These are phyloP conservation scores for Anolis sagrei DNA, from an alignment of 2,113 vertebrate genomes.

Conservation along the genomic window DNA sequence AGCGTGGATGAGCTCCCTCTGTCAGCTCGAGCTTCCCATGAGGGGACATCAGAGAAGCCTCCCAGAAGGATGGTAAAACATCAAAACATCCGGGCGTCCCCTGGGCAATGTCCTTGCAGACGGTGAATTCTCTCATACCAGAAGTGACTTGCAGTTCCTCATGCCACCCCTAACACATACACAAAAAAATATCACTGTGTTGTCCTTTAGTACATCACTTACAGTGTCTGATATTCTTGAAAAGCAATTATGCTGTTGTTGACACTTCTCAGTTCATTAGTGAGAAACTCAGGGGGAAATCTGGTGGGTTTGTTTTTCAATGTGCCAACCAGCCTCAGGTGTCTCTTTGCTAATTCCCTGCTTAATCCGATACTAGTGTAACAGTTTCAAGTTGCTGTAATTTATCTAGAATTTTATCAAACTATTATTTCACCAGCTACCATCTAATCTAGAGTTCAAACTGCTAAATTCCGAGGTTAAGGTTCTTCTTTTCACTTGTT, in stretches of 20 bases:
- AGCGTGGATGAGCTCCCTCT: too few relatives aligned
- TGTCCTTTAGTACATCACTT: neutral
- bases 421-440: neutral
- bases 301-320: neutral
- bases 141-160: too few relatives aligned
- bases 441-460: neutral
- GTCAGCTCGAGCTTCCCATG: too few relatives aligned
- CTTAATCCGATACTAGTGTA: neutral
- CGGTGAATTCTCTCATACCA: too few relatives aligned
- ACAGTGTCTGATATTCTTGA: neutral
- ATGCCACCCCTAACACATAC: too few relatives aligned
- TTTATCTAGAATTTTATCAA: neutral
- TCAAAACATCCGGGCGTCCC: too few relatives aligned
- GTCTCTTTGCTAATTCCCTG: neutral
- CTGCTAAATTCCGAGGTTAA: neutral
- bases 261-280: neutral
- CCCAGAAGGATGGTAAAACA: too few relatives aligned
- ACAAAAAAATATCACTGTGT: neutral
- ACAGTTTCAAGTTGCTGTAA: neutral
- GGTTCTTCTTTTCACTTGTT: too few relatives aligned
- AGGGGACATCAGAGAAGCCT: too few relatives aligned
- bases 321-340: neutral
- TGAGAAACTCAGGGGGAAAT: neutral
- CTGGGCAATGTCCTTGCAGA: too few relatives aligned
- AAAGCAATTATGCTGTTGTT: neutral